Conservation (phyloP, 2,888 invertebrate genomes). For the Aspidiotus rigidus region DNA sequence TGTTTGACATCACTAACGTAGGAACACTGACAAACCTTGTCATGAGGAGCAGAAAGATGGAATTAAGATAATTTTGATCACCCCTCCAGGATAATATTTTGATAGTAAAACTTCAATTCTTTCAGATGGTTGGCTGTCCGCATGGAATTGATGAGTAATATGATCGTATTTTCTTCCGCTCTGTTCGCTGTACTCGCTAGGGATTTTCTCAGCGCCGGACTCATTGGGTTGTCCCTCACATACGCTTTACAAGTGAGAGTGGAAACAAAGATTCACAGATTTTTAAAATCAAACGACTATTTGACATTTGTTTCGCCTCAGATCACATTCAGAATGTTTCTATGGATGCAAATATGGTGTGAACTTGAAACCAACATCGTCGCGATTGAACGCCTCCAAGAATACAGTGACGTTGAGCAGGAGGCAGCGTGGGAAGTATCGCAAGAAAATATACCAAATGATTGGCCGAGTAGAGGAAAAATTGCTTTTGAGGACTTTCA, state of each 20-base stretch:
- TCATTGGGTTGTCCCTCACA: slow-evolving; percentile 80
- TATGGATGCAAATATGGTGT: slow-evolving; percentile 91
- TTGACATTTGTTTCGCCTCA: slow-evolving; percentile 41
- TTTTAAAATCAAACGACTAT: too few species aligned
- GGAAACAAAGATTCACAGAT: too few species aligned
- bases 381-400: slow-evolving; percentile 92
- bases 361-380: slow-evolving; percentile 97
- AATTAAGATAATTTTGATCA: too few species aligned
- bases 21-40: too few species aligned
- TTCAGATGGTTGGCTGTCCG: slow-evolving; percentile 85
- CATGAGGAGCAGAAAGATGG: too few species aligned
- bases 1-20: too few species aligned
- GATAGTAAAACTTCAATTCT: background rate
- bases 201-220: slow-evolving; percentile 61
- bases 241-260: slow-evolving; percentile 64
- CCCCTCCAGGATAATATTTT: background rate
- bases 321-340: slow-evolving; percentile 92
- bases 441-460: slow-evolving; percentile 39
- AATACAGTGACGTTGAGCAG: slow-evolving; percentile 78
- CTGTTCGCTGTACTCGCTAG: slow-evolving; percentile 79
- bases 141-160: slow-evolving; percentile 91
- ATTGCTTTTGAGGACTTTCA: slow-evolving; percentile 73
- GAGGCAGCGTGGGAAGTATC: slow-evolving; percentile 39
- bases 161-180: slow-evolving; percentile 88
- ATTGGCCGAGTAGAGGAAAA: slow-evolving; percentile 74